Percentiles rank a stretch among this genome's conserved stretches.
These are phyloP conservation scores for Tetrax tetrax DNA, from an alignment of 2,113 vertebrate species.

Conservation along the genomic window DNA sequence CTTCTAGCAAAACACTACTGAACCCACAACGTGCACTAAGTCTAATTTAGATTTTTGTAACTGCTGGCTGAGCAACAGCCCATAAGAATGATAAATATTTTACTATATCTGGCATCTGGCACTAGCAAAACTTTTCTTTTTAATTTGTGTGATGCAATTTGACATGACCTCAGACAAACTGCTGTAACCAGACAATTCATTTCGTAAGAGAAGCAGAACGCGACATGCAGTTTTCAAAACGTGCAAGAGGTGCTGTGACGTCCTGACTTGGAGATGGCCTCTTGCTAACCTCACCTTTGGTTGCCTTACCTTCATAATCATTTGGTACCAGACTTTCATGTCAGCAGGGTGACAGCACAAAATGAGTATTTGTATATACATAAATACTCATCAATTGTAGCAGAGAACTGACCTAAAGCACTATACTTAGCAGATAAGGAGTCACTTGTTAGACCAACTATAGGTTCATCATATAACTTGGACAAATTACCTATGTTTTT, in stretches of 20 bases:
- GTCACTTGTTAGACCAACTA: not conserved
- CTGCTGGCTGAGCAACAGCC: not conserved
- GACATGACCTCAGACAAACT: not conserved
- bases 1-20: not conserved
- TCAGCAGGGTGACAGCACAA: not conserved
- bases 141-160: not conserved
- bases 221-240: not conserved
- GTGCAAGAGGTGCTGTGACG: not conserved
- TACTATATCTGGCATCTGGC: slow-evolving; percentile 2
- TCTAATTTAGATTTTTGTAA: not conserved
- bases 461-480: not conserved
- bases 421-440: not conserved
- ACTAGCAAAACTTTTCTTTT: slow-evolving; percentile 1
- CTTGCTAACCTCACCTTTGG: not conserved
- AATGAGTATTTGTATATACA: not conserved
- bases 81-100: slow-evolving; percentile 24
- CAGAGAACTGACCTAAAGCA: not conserved
- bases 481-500: not conserved
- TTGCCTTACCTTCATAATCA: not conserved
- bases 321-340: not conserved
- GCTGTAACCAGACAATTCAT: not conserved
- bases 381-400: not conserved
- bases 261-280: not conserved
- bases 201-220: not conserved
- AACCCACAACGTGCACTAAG: not conserved